phyloP scores from a whole-genome alignment of 37 sponge, comb jelly and placozoan genomes.

The Cliona cf. orientalis region DNA sequence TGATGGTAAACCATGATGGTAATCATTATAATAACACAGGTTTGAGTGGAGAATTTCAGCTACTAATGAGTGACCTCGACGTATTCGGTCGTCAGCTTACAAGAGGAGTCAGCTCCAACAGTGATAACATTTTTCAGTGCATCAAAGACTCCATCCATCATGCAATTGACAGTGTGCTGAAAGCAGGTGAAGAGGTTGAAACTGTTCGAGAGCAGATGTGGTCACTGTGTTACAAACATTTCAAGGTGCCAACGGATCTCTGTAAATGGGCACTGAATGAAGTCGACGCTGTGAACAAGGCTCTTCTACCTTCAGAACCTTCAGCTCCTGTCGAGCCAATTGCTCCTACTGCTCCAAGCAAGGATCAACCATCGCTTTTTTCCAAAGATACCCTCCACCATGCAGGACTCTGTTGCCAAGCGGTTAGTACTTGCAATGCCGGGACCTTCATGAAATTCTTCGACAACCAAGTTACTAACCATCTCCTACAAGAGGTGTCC shows the following conservation, averaged over 20 bases:
- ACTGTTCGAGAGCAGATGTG: not conserved
- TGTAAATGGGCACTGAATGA: constrained; percentile 15
- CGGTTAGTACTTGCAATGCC: constrained; percentile 18
- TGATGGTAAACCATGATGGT: not conserved
- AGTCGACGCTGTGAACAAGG: constrained; percentile 4
- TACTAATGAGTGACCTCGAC: not conserved
- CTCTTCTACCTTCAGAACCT: too few species aligned
- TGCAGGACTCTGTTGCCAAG: constrained; percentile 48
- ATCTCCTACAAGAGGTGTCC: constrained; percentile 48
- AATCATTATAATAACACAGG: not conserved
- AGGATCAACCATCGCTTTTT: constrained; percentile 28
- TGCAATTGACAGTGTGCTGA: constrained; percentile 13
- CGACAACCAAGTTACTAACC: not conserved
- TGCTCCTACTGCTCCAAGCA: not conserved
- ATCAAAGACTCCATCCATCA: not conserved
- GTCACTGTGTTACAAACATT: not conserved
- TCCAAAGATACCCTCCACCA: constrained; percentile 62
- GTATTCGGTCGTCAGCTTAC: not conserved
- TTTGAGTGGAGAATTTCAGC: not conserved
- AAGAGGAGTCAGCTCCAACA: not conserved
- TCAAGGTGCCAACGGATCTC: not conserved
- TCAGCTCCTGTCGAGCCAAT: not conserved
- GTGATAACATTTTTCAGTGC: not conserved
- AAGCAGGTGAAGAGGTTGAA: not conserved
- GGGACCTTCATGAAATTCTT: not conserved